Conservation (phyloP, 2,113 vertebrate genomes). For the Calcarius ornatus region DNA sequence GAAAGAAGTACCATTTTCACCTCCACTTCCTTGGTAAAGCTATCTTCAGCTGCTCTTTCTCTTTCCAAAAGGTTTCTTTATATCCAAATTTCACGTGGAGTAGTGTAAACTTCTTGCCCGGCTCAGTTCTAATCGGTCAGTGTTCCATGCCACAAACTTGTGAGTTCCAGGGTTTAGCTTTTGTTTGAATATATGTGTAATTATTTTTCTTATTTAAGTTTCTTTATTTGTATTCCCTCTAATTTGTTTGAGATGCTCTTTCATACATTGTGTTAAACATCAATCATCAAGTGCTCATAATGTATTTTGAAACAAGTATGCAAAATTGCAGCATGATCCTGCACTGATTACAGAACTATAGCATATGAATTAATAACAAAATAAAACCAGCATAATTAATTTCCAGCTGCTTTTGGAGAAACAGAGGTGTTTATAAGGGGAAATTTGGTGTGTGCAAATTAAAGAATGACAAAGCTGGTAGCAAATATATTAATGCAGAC, state of each 20-base stretch:
- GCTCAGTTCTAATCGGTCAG: not conserved
- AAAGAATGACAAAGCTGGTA: not conserved
- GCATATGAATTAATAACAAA: slow-evolving; percentile 54
- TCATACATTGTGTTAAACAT: slow-evolving; percentile 28
- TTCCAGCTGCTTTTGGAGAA: slow-evolving; percentile 56
- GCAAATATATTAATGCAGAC: not conserved
- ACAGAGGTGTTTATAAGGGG: slow-evolving; percentile 9
- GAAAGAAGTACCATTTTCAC: not conserved
- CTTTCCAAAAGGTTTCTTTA: not conserved
- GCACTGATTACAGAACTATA: slow-evolving; percentile 50
- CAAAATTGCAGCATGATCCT: slow-evolving; percentile 44
- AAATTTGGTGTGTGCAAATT: not conserved
- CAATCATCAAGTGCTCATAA: slow-evolving; percentile 31
- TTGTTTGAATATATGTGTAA: not conserved
- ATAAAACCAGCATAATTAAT: slow-evolving; percentile 52
- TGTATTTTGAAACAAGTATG: slow-evolving; percentile 40
- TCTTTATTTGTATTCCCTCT: slow-evolving; percentile 26
- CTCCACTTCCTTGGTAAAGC: not conserved
- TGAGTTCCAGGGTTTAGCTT: not conserved
- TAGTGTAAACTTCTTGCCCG: not conserved
- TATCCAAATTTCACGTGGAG: not conserved
- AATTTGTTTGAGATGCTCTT: slow-evolving; percentile 52
- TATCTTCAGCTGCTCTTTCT: not conserved
- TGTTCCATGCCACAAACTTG: not conserved
- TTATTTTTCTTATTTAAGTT: not conserved